Evolutionary conservation across 2,797 vertebrate genomes (phyloP).

Genomic region (Gymnoscopelus microlampas): DNA sequence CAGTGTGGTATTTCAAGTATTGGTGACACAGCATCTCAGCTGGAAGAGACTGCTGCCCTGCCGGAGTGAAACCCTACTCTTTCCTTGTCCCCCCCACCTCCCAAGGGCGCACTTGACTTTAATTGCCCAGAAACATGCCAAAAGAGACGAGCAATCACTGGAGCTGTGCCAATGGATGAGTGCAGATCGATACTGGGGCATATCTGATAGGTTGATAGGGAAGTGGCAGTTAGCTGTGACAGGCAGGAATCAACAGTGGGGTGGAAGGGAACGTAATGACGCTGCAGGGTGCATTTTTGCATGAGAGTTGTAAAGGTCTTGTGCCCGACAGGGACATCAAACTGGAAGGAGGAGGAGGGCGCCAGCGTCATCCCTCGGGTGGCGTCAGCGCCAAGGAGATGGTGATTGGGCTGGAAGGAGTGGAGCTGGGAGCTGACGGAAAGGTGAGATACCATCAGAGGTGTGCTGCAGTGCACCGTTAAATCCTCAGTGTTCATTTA

Average conservation of each 20-base stretch:
- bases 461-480: no score
- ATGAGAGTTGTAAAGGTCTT: slow-evolving; percentile 47
- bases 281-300: slow-evolving; percentile 1
- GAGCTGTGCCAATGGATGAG: slow-evolving; percentile 51
- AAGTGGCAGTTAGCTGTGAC: slow-evolving; percentile 23
- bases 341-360: slow-evolving; percentile 89
- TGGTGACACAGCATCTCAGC: slow-evolving; percentile 41
- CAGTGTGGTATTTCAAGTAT: slow-evolving; percentile 46
- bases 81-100: slow-evolving; percentile 20
- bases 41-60: slow-evolving; percentile 12
- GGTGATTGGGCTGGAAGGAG: slow-evolving; percentile 96
- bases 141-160: slow-evolving; percentile 44
- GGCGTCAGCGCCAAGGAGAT: slow-evolving; percentile 94
- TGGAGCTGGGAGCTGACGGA: slow-evolving; percentile 96
- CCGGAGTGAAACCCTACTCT: slow-evolving; percentile 15
- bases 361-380: slow-evolving; percentile 91
- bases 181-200: slow-evolving; percentile 43
- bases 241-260: slow-evolving; percentile 7
- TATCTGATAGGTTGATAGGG: slow-evolving; percentile 27
- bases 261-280: neutral
- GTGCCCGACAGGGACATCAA: slow-evolving; percentile 88
- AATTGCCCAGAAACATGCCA: slow-evolving; percentile 34
- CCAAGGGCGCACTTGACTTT: slow-evolving; percentile 50
- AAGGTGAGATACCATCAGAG: slow-evolving; percentile 85
- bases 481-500: no score